phyloP scores from a whole-genome alignment of 2,797 vertebrate species.

The Australoheros facetus region DNA sequence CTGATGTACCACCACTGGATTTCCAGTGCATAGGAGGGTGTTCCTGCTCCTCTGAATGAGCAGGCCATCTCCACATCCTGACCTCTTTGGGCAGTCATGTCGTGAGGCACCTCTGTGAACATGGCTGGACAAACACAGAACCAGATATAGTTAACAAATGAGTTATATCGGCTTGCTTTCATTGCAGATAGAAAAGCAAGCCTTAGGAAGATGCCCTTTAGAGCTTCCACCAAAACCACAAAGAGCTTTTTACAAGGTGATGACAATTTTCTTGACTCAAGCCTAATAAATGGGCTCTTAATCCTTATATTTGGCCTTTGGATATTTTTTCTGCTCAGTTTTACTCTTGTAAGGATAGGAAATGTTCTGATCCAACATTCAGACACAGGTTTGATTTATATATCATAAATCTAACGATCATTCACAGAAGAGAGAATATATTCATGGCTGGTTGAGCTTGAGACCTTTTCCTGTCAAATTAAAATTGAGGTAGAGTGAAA shows the following conservation, averaged over 20 bases:
- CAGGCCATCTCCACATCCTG: constrained; percentile 99
- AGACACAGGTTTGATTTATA: neutral
- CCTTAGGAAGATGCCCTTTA: neutral
- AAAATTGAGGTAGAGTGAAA: neutral
- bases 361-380: neutral
- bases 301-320: neutral
- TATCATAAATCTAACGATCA: neutral
- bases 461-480: neutral
- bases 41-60: constrained; percentile 93
- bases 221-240: neutral
- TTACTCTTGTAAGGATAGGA: neutral
- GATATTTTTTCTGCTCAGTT: neutral
- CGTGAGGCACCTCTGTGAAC: constrained; percentile 95
- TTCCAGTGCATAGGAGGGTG: constrained; percentile 93
- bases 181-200: neutral
- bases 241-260: neutral
- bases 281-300: neutral
- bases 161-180: neutral
- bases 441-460: neutral
- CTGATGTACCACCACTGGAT: constrained; percentile 99
- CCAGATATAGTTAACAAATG: neutral
- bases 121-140: constrained; percentile 83
- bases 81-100: constrained; percentile 89
- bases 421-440: neutral
- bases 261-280: neutral